Percentiles rank a stretch among this genome's conserved stretches.
Evolutionary conservation across 2,797 vertebrate genomes (phyloP).

Genomic region (Ambastaia sidthimunki): DNA sequence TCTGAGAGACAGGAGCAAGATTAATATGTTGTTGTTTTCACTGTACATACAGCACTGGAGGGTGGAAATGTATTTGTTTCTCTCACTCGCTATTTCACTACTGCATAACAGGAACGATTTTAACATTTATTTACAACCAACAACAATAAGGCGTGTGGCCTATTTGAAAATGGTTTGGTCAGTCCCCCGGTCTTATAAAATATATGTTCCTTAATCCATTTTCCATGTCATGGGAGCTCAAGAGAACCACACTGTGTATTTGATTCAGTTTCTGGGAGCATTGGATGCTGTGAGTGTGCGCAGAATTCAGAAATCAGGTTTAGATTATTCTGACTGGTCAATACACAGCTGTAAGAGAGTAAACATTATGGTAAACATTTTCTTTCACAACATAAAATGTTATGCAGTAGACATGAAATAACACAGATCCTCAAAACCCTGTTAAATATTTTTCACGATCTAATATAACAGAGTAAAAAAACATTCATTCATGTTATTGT

Average conservation of each 20-base stretch:
- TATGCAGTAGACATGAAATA: neutral
- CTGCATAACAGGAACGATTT: neutral
- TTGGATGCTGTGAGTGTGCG: neutral
- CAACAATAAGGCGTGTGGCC: neutral
- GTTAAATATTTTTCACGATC: neutral
- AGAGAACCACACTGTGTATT: neutral
- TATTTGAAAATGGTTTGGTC: conserved; percentile 17
- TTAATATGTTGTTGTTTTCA: conserved; percentile 34
- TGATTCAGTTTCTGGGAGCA: neutral
- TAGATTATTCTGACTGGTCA: conserved; percentile 7
- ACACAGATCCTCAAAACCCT: neutral
- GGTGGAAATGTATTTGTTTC: conserved; percentile 23
- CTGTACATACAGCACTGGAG: conserved; percentile 18
- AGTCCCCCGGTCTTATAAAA: neutral
- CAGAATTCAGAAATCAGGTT: neutral
- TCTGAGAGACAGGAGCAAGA: conserved; percentile 8
- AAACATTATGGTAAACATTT: conserved; percentile 4
- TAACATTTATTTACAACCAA: neutral
- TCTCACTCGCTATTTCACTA: neutral
- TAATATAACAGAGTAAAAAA: neutral
- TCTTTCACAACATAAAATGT: neutral
- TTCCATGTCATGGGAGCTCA: neutral
- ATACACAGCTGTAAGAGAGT: neutral
- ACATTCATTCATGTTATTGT: neutral
- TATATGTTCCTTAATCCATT: conserved; percentile 3